These are phyloP conservation scores for Craterocephalus amniculus DNA, from an alignment of 2,797 vertebrate genomes.

Conservation along the genomic window DNA sequence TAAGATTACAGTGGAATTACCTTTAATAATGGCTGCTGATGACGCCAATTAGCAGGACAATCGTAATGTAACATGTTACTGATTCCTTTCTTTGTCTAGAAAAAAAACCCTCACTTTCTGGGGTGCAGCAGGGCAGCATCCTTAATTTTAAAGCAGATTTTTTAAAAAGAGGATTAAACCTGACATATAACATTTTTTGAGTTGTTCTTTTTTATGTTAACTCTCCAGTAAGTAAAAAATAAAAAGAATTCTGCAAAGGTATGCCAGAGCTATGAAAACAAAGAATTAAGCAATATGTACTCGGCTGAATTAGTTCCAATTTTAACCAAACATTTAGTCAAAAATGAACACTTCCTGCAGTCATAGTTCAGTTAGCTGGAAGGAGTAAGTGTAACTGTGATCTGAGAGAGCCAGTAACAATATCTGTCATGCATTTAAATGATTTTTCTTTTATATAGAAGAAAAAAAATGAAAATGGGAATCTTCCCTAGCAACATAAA, in stretches of 20 bases:
- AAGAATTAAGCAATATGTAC: neutral
- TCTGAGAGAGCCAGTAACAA: neutral
- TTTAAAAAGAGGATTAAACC: neutral
- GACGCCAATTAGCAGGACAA: conserved; percentile 41
- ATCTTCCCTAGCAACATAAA: neutral
- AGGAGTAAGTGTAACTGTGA: neutral
- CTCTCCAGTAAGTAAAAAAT: neutral
- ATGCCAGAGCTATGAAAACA: no score
- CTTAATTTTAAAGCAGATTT: neutral
- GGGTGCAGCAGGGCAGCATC: conserved; percentile 1
- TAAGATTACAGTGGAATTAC: conserved; percentile 17
- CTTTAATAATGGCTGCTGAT: conserved; percentile 15
- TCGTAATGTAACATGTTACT: conserved; percentile 28
- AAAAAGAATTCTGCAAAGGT: neutral
- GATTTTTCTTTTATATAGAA: neutral
- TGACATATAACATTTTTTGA: neutral
- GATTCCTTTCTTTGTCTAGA: conserved; percentile 12
- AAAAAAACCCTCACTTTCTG: neutral
- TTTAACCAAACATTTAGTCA: neutral
- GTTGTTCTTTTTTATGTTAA: neutral
- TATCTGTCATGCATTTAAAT: neutral
- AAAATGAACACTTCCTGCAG: neutral
- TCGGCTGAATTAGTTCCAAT: neutral
- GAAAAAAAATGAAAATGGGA: neutral
- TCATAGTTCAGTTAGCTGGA: neutral